Conservation (phyloP, 37 sponge, comb jelly and placozoan species). For the Aphrocallistes beatrix region DNA sequence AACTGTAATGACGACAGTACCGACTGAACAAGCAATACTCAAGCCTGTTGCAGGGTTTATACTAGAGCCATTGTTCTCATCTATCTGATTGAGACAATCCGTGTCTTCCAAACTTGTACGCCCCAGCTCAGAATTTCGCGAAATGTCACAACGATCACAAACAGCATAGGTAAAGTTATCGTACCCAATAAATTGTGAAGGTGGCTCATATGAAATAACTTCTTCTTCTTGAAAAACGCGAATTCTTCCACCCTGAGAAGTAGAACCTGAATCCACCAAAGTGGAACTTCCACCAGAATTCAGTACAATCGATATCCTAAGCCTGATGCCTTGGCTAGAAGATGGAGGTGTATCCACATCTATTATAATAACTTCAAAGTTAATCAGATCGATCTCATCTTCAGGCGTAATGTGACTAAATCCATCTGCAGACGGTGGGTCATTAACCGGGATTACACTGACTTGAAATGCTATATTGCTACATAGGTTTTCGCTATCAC, state of each 20-base stretch:
- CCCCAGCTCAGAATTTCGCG: conserved; percentile 48
- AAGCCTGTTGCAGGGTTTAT: not conserved
- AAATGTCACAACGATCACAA: conserved; percentile 66
- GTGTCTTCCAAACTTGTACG: conserved; percentile 36
- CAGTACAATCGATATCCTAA: conserved; percentile 33
- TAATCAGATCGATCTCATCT: conserved; percentile 68
- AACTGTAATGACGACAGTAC: conserved; percentile 33
- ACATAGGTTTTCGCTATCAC: conserved; percentile 51
- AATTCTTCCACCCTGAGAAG: conserved; percentile 37
- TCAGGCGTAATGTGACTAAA: conserved; percentile 43
- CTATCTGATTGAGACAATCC: conserved; percentile 49
- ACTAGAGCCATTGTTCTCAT: conserved; percentile 34
- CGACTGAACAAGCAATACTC: conserved; percentile 52
- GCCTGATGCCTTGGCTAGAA: not conserved
- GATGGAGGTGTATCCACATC: conserved; percentile 39
- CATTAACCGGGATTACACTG: conserved; percentile 51
- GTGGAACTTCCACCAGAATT: not conserved
- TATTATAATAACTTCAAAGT: conserved; percentile 26
- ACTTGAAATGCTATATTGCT: conserved; percentile 26
- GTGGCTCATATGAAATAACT: conserved; percentile 64
- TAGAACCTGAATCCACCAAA: conserved; percentile 24
- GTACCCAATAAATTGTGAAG: conserved; percentile 46
- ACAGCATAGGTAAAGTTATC: conserved; percentile 66
- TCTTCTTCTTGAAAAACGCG: conserved; percentile 75
- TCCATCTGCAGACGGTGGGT: conserved; percentile 42